Conservation (phyloP, 2,113 vertebrate species). For the Nothocercus nigrocapillus region DNA sequence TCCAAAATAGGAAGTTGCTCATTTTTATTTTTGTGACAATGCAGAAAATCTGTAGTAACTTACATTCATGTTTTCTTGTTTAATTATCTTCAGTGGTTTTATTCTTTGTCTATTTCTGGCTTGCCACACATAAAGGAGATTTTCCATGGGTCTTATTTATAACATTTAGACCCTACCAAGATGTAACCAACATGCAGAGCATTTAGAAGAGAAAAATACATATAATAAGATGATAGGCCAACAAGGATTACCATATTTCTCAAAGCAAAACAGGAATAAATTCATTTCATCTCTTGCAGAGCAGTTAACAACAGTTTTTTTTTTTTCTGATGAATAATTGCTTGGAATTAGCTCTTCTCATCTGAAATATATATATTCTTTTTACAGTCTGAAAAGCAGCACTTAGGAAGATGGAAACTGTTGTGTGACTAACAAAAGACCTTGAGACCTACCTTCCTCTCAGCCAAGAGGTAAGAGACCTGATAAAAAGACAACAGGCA, state of each 20-base stretch:
- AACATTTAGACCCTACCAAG: not conserved
- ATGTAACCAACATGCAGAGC: not conserved
- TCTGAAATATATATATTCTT: not conserved
- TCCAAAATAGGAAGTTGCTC: not conserved
- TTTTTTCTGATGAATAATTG: accelerated
- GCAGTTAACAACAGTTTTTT: not conserved
- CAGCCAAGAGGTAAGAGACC: not conserved
- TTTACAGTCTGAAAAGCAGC: not conserved
- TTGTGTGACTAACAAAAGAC: not conserved
- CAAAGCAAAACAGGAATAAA: not conserved
- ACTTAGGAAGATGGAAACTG: not conserved
- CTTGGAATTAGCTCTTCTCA: not conserved
- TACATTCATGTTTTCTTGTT: not conserved
- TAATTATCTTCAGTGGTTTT: not conserved
- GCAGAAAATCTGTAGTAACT: not conserved
- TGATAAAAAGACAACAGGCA: not conserved
- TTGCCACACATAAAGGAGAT: not conserved
- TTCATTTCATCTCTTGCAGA: not conserved
- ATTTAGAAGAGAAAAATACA: not conserved
- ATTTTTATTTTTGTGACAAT: not conserved
- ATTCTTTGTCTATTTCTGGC: not conserved
- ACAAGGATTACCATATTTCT: not conserved
- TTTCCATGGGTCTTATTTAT: not conserved
- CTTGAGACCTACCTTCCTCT: not conserved
- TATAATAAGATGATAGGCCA: not conserved